phyloP scores from a whole-genome alignment of 2,797 vertebrate species.

The Sciaenops ocellatus region DNA sequence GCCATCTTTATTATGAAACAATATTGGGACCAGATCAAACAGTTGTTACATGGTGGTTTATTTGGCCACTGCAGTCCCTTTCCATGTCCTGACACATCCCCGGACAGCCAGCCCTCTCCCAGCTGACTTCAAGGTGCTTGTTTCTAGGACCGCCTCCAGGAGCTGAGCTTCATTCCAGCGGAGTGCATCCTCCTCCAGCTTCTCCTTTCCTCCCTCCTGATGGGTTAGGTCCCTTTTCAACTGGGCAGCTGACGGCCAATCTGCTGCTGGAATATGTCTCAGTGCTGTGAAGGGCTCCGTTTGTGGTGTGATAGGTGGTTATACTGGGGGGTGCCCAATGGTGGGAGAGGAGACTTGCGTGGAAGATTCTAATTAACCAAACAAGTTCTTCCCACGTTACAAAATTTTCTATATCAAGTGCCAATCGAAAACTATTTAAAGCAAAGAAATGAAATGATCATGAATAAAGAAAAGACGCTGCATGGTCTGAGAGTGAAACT shows the following conservation, averaged over 20 bases:
- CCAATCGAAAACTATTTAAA: conserved; percentile 48
- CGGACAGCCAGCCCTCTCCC: conserved; percentile 59
- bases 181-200: conserved; percentile 35
- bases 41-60: conserved; percentile 77
- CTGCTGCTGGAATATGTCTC: conserved; percentile 40
- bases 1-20: conserved; percentile 85
- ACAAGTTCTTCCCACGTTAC: conserved; percentile 28
- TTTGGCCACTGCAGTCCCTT: conserved; percentile 70
- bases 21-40: conserved; percentile 78
- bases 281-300: conserved; percentile 44
- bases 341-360: conserved; percentile 27
- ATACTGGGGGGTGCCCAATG: conserved; percentile 10
- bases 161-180: conserved; percentile 47
- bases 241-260: conserved; percentile 24
- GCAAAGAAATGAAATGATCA: conserved; percentile 37
- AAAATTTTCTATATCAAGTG: conserved; percentile 37
- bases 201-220: conserved; percentile 2
- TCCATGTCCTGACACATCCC: conserved; percentile 58
- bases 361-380: conserved; percentile 29
- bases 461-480: conserved; percentile 29
- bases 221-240: conserved; percentile 38
- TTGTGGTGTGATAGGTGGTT: conserved; percentile 26
- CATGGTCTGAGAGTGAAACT: conserved; percentile 9
- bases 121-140: conserved; percentile 62
- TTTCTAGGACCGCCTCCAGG: conserved; percentile 43